Percentiles rank a stretch among this genome's conserved stretches.
Evolutionary conservation across 2,113 vertebrate genomes (phyloP).

Genomic region (Epinephelus moara): DNA sequence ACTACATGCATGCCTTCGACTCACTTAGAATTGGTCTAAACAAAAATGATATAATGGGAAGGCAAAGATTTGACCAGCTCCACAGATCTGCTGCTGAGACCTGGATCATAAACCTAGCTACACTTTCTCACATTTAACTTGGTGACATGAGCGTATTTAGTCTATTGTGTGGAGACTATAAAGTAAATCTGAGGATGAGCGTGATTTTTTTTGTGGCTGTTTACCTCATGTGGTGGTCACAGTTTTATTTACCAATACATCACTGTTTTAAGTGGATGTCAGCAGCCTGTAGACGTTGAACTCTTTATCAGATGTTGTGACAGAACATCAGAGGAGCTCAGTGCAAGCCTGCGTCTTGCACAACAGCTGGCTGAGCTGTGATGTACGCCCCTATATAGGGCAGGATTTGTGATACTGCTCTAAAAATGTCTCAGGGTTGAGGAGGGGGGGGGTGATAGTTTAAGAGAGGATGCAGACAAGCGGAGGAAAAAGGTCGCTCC

Average conservation of each 20-base stretch:
- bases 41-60: conserved; percentile 1
- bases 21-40: conserved; percentile 29
- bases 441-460: not conserved
- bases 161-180: not conserved
- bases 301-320: conserved; percentile 73
- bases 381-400: conserved; percentile 35
- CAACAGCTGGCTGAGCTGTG: conserved; percentile 71
- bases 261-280: not conserved
- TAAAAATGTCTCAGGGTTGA: conserved; percentile 36
- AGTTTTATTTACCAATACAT: conserved; percentile 41
- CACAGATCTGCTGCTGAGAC: not conserved
- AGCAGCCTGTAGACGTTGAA: conserved; percentile 56
- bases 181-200: not conserved
- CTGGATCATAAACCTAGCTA: no score
- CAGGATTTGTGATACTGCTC: conserved; percentile 54
- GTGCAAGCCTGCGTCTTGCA: conserved; percentile 54
- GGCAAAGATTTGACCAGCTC: conserved; percentile 14
- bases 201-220: not conserved
- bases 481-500: not conserved
- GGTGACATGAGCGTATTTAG: not conserved
- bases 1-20: conserved; percentile 56
- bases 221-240: not conserved
- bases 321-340: conserved; percentile 55
- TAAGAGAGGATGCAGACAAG: conserved; percentile 6
- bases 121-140: not conserved